A percentile compares a stretch with the other conserved stretches of the same genome.
phyloP scores from a whole-genome alignment of 2,113 vertebrate species.

The Jaculus jaculus region DNA sequence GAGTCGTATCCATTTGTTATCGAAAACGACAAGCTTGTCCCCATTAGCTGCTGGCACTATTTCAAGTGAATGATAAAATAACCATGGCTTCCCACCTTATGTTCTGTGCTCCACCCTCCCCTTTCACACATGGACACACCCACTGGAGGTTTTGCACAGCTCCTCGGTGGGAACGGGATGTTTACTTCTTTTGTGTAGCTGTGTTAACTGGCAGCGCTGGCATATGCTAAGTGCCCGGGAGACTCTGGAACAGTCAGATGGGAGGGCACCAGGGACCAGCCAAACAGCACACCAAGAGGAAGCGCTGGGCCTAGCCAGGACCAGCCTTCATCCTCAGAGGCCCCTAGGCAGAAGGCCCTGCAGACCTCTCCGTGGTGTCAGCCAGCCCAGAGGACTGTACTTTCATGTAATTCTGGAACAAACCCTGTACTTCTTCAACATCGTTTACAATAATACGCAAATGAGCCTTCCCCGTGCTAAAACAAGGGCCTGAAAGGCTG shows the following conservation, averaged over 20 bases:
- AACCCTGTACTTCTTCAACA: not conserved
- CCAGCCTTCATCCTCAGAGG: not conserved
- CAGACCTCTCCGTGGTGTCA: not conserved
- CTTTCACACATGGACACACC: not conserved
- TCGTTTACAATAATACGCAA: not conserved
- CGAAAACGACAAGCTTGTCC: no score
- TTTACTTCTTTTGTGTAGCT: constrained; percentile 49
- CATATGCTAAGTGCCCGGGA: constrained; percentile 53
- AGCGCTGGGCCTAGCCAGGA: not conserved
- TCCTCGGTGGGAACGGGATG: constrained; percentile 46
- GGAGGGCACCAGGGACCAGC: constrained; percentile 55
- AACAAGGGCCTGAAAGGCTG: not conserved
- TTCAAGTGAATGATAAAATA: not conserved
- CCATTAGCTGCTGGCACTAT: not conserved
- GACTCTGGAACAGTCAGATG: constrained; percentile 7
- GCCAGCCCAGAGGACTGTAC: not conserved
- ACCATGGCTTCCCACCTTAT: not conserved
- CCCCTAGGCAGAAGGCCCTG: not conserved
- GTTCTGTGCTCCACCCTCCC: not conserved
- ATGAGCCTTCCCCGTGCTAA: not conserved
- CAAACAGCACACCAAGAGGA: not conserved
- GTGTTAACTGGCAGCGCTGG: constrained; percentile 48
- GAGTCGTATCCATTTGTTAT: not conserved
- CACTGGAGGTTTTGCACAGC: not conserved
- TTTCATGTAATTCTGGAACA: not conserved